Evolutionary conservation across 2,797 vertebrate species (phyloP), one percentile per base, ranked within the genome.

Genomic region (Lateolabrax maculatus): DNA sequence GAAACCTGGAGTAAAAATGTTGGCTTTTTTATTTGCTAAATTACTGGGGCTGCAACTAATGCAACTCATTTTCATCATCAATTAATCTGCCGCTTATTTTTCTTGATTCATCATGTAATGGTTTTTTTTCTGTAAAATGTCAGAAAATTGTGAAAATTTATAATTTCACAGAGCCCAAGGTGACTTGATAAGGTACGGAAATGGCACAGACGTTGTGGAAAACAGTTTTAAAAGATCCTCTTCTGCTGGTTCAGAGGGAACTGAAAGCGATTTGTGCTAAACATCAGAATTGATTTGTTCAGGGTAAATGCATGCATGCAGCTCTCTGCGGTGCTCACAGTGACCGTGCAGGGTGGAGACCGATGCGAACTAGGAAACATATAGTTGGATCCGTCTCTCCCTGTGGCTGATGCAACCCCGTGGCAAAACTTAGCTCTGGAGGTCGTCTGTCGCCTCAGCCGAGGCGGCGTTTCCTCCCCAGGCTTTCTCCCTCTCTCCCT

Each of bases 381-480:
- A 60, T 21, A 81, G 88, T 71, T 71, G 71, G 77, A 81, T 71
- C 43, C 12, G 19, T 51, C 73, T 80, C 65, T 76, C 78, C 68
- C 72, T 49, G 84, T 37, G 80, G 91, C 91, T 95, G 91, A 95
- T 90, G 91, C 89, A 95, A 95, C 80, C 80, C 75, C 2, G 53
- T 18, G 67, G 91, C 88, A 95, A 94, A 90, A 87, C 76, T 74
- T 52, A 75, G 83, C 79, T 84, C 71, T 81, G 84, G 89, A 89
- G 88, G 86, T 80, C 72, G 65, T 85, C 79, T 65, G 86, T 90
- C 73, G 79, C 89, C 87, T 90, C 56, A 72, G 87, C 43, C 74
- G 49, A 92, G 87, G 86, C 78, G 51, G 87, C 86, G 91, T 91
- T 94, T 94, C 90, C 93, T 93, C 84, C 82, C 75, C 43, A 12